These are phyloP conservation scores for Mastomys coucha DNA, from an alignment of 2,113 vertebrate genomes.

Conservation along the genomic window DNA sequence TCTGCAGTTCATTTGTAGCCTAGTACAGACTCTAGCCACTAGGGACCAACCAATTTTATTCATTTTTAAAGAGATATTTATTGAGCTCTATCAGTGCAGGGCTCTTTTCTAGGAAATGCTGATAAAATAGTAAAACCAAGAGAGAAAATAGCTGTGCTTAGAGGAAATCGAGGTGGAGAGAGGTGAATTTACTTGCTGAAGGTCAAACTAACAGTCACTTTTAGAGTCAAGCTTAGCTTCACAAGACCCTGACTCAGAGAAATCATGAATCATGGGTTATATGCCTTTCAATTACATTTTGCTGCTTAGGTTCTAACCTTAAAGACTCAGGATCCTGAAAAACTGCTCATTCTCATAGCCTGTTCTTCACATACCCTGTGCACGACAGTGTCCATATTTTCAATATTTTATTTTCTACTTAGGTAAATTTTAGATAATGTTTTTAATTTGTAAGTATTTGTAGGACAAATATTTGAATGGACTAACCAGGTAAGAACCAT, in stretches of 20 bases:
- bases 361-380: not conserved
- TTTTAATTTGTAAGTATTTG: not conserved
- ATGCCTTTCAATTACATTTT: not conserved
- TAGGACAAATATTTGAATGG: not conserved
- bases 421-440: not conserved
- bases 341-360: not conserved
- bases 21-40: not conserved
- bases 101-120: not conserved
- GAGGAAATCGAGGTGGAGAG: slow-evolving; percentile 30
- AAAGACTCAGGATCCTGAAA: not conserved
- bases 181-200: slow-evolving; percentile 53
- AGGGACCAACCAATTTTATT: slow-evolving; percentile 48
- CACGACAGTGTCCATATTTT: not conserved
- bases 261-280: not conserved
- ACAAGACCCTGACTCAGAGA: not conserved
- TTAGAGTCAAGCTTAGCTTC: not conserved
- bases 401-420: not conserved
- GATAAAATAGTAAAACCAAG: slow-evolving; percentile 46
- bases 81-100: not conserved
- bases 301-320: not conserved
- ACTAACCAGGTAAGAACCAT: not conserved
- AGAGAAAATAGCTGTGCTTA: not conserved
- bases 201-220: slow-evolving; percentile 42
- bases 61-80: slow-evolving; percentile 48
- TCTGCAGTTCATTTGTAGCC: not conserved